Evolutionary conservation across 2,113 vertebrate species (phyloP).

Genomic region (Macquaria australasica): DNA sequence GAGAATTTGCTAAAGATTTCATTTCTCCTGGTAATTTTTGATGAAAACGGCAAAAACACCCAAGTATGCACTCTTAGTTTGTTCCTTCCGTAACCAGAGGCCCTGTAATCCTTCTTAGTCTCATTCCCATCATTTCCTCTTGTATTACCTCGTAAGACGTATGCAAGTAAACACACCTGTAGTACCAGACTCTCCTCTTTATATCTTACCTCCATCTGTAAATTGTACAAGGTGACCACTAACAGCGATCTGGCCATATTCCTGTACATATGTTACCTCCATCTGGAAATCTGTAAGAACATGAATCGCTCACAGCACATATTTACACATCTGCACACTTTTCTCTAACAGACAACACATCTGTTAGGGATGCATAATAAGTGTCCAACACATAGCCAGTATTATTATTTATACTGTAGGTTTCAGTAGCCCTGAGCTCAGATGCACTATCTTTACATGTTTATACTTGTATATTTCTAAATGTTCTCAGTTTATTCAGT

Average conservation of each 20-base stretch:
- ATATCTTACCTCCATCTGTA: conserved; percentile 17
- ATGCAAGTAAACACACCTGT: conserved; percentile 36
- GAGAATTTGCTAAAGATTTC: conserved; percentile 11
- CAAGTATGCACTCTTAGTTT: not conserved
- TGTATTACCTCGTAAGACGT: not conserved
- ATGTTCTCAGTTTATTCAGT: conserved; percentile 12
- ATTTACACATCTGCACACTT: conserved; percentile 45
- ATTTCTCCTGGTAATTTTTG: not conserved
- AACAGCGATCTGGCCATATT: conserved; percentile 23
- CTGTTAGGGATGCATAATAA: conserved; percentile 14
- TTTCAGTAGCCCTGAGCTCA: not conserved
- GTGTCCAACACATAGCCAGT: not conserved
- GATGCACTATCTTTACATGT: conserved; percentile 9
- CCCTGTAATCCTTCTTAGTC: not conserved
- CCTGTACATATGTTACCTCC: conserved; percentile 48
- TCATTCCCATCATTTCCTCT: conserved; percentile 18
- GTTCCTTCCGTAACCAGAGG: not conserved
- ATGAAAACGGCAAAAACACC: not conserved
- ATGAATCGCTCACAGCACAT: conserved; percentile 25
- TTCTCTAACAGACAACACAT: conserved; percentile 10
- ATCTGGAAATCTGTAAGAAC: conserved; percentile 51
- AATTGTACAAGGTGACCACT: conserved; percentile 34
- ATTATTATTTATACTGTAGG: not conserved
- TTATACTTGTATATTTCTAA: not conserved
- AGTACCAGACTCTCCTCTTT: not conserved